phyloP scores from a whole-genome alignment of 2,888 invertebrate species.

The Hydroisotoma schaefferi region DNA sequence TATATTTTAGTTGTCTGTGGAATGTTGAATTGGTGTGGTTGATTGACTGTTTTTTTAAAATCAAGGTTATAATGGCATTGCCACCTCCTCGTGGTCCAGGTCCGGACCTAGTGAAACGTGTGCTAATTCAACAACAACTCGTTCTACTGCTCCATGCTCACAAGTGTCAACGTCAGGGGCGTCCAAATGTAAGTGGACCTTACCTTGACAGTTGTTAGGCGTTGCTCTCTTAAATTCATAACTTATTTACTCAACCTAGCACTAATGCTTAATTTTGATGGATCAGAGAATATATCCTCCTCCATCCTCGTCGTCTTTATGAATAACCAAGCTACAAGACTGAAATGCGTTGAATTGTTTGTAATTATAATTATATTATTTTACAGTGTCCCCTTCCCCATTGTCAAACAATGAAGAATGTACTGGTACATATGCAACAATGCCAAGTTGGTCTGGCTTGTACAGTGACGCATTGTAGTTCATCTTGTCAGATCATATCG shows the following conservation, averaged over 20 bases:
- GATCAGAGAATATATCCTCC: no score
- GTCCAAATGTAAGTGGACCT: conserved; percentile 59
- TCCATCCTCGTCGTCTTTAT: neutral
- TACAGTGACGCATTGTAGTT: conserved; percentile 93
- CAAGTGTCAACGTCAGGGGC: conserved; percentile 95
- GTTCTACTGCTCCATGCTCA: conserved; percentile 96
- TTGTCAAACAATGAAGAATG: conserved; percentile 98
- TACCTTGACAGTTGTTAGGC: no score
- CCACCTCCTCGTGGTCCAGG: conserved; percentile 52
- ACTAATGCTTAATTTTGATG: no score
- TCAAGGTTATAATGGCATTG: no score
- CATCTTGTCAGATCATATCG: conserved; percentile 95
- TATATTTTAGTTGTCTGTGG: no score
- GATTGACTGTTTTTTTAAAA: no score
- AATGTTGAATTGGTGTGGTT: no score
- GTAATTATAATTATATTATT: conserved; percentile 22
- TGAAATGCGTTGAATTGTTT: no score
- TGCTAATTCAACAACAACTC: conserved; percentile 96
- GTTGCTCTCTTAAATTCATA: no score
- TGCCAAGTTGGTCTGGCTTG: conserved; percentile 91
- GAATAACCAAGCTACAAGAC: no score
- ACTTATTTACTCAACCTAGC: no score
- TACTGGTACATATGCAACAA: conserved; percentile 95
- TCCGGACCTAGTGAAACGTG: conserved; percentile 94
- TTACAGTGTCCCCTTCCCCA: conserved; percentile 83